Conservation (phyloP, 2,113 vertebrate genomes). For the Chaenogobius annularis region DNA sequence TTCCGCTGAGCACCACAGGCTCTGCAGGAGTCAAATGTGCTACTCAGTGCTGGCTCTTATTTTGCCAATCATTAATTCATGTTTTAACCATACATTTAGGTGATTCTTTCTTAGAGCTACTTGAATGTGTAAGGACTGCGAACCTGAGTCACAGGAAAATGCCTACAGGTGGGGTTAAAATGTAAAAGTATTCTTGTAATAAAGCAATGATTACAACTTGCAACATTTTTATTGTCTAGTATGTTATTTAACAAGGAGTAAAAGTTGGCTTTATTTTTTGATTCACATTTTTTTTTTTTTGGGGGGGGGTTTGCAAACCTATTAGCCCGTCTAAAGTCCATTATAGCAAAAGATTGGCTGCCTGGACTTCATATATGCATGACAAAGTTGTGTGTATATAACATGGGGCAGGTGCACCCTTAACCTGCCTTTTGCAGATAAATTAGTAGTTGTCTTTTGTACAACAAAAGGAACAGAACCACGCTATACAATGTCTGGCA, state of each 20-base stretch:
- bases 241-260: too few relatives aligned
- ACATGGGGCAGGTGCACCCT: neutral
- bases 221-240: too few relatives aligned
- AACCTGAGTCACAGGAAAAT: neutral
- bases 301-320: neutral
- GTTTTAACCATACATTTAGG: conserved; percentile 21
- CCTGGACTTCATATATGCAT: neutral
- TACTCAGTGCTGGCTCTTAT: conserved; percentile 29
- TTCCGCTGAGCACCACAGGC: conserved; percentile 58
- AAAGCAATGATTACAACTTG: neutral
- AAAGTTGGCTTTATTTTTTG: neutral
- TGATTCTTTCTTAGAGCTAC: neutral
- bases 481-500: conserved; percentile 34
- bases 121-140: neutral
- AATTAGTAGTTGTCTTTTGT: conserved; percentile 6
- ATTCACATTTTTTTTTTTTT: neutral
- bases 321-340: neutral
- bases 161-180: neutral
- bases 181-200: too few relatives aligned
- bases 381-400: neutral
- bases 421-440: conserved; percentile 5
- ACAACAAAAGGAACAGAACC: conserved; percentile 18
- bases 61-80: conserved; percentile 21
- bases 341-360: neutral
- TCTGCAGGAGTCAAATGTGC: conserved; percentile 56